Percentiles rank a stretch among this genome's conserved stretches.
phyloP scores from a whole-genome alignment of 2,888 invertebrate species.

The Melieria omissa region DNA sequence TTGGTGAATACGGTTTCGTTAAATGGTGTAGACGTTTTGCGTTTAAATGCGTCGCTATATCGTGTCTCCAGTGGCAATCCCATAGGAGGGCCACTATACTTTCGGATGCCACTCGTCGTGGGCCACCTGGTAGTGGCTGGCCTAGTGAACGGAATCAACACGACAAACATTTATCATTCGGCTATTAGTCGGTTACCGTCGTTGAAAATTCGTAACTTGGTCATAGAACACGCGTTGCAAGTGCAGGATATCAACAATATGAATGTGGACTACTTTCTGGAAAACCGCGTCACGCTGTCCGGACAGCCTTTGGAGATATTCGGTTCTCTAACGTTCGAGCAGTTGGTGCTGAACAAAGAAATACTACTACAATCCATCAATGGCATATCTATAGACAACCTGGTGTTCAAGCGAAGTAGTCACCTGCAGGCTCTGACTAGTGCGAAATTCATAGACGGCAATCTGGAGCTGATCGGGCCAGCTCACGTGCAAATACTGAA shows the following conservation, averaged over 20 bases:
- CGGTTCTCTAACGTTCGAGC: slow-evolving; percentile 56
- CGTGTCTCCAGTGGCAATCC: slow-evolving; percentile 50
- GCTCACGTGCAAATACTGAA: slow-evolving; percentile 55
- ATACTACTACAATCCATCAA: slow-evolving; percentile 56
- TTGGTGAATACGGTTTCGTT: slow-evolving; percentile 40
- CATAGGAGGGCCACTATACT: slow-evolving; percentile 51
- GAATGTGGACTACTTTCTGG: slow-evolving; percentile 55
- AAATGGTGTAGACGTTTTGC: slow-evolving; percentile 53
- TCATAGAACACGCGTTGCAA: slow-evolving; percentile 45
- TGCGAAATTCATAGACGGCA: slow-evolving; percentile 50
- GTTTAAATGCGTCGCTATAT: slow-evolving; percentile 59
- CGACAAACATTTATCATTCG: slow-evolving; percentile 47
- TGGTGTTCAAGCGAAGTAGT: slow-evolving; percentile 50
- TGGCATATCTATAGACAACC: slow-evolving; percentile 51
- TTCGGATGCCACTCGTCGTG: slow-evolving; percentile 47
- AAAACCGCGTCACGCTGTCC: slow-evolving; percentile 54
- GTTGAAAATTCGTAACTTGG: slow-evolving; percentile 43
- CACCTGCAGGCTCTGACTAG: slow-evolving; percentile 54
- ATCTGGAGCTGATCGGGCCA: slow-evolving; percentile 55
- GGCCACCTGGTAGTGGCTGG: slow-evolving; percentile 47
- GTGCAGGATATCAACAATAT: slow-evolving; percentile 54
- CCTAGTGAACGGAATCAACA: slow-evolving; percentile 48
- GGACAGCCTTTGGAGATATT: slow-evolving; percentile 55
- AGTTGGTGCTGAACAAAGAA: slow-evolving; percentile 51
- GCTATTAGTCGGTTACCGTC: slow-evolving; percentile 45